These are phyloP conservation scores for Apogon talboti DNA, from an alignment of 2,797 vertebrate genomes.

Conservation along the genomic window DNA sequence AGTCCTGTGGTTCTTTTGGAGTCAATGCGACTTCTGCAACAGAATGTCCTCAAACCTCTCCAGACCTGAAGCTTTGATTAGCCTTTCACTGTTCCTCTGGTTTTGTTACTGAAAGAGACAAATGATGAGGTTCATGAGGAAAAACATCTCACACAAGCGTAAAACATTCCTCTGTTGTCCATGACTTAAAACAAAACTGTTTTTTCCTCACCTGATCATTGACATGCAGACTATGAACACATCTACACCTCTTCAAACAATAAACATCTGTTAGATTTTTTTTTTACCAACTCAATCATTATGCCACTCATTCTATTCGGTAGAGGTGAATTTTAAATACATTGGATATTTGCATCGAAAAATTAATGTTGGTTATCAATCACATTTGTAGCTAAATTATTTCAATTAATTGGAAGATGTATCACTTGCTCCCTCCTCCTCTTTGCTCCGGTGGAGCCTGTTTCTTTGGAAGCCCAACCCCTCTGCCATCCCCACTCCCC, in stretches of 20 bases:
- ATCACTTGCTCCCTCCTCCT: conserved; percentile 6
- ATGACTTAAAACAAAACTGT: neutral
- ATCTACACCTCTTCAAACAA: conserved; percentile 20
- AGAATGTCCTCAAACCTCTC: neutral
- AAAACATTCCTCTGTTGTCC: neutral
- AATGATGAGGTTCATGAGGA: neutral
- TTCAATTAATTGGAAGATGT: conserved; percentile 69
- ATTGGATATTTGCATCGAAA: conserved; percentile 56
- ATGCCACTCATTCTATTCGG: conserved; percentile 23
- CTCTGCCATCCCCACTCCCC: conserved; percentile 45
- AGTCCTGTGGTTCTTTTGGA: conserved; percentile 23
- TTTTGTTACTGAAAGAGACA: neutral
- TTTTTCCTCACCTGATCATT: neutral
- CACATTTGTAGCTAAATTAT: conserved; percentile 75
- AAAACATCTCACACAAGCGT: neutral
- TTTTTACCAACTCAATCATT: conserved; percentile 36
- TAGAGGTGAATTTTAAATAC: conserved; percentile 45
- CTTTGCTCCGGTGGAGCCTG: conserved; percentile 25
- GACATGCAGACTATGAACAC: neutral
- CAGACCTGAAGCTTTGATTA: too few species aligned
- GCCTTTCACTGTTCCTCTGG: neutral
- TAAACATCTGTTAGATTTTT: conserved; percentile 42
- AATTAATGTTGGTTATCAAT: conserved; percentile 71
- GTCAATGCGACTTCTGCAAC: conserved; percentile 15
- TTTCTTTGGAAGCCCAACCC: conserved; percentile 48